Percentiles rank a stretch among this genome's conserved stretches.
Conservation (phyloP, 2,888 invertebrate species). For the Heterodera filipjevi region DNA sequence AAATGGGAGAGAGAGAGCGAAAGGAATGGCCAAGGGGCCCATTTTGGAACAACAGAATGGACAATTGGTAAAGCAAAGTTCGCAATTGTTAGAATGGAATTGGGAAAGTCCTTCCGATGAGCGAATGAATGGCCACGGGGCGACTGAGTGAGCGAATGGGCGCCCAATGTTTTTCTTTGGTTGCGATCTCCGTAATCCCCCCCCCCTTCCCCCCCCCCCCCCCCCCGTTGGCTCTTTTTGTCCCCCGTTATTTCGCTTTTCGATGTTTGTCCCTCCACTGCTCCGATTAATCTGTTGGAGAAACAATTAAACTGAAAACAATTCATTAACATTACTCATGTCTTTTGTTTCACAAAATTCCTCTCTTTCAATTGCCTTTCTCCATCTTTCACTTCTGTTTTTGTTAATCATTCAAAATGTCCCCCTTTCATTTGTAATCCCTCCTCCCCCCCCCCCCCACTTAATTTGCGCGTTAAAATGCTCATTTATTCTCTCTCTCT, state of each 20-base stretch:
- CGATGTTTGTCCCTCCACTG: background rate
- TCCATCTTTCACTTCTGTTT: too few relatives aligned
- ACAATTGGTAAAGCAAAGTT: background rate
- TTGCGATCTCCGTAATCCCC: background rate
- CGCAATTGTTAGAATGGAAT: background rate
- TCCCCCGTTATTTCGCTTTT: background rate
- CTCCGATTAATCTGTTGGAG: background rate
- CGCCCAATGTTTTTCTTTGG: background rate
- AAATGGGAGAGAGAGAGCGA: background rate
- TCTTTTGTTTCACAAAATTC: too few relatives aligned
- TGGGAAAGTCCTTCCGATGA: background rate
- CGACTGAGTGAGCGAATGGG: background rate
- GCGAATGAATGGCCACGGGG: background rate
- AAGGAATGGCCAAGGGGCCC: background rate
- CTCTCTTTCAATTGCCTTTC: too few relatives aligned
- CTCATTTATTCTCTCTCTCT: too few relatives aligned
- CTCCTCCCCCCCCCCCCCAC: too few relatives aligned
- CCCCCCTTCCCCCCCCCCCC: background rate
- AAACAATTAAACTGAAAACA: background rate
- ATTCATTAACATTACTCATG: too few relatives aligned
- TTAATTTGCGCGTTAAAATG: too few relatives aligned
- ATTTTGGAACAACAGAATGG: too few relatives aligned
- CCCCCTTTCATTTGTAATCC: too few relatives aligned
- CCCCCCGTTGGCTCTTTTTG: background rate
- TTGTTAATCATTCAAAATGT: too few relatives aligned